Percentiles rank a stretch among this genome's conserved stretches.
Evolutionary conservation across 2,888 invertebrate species (phyloP).

Genomic region (Hylaea fasciaria): DNA sequence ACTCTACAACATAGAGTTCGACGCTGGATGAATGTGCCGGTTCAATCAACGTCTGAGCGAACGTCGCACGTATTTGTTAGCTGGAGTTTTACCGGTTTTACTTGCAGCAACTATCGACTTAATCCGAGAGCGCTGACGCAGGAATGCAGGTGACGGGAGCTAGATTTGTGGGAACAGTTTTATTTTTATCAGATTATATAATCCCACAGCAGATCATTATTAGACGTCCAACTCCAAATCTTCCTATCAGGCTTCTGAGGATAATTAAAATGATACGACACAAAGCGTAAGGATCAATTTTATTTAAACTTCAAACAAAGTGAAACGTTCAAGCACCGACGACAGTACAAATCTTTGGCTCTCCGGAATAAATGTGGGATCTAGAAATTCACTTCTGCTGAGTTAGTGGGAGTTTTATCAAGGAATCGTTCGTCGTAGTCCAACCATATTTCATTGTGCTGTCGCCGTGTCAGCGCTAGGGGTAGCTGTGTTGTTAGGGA

Average conservation of each 20-base stretch:
- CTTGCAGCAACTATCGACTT: constrained; percentile 1
- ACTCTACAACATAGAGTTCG: constrained; percentile 46
- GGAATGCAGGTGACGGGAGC: constrained; percentile 1
- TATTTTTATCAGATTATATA: too few relatives aligned
- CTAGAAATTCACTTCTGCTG: constrained; percentile 21
- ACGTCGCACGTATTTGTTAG: constrained; percentile 62
- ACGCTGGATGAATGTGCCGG: constrained; percentile 60
- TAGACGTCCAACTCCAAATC: too few relatives aligned
- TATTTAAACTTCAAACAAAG: constrained; percentile 17
- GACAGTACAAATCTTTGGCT: constrained; percentile 23
- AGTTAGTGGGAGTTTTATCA: constrained; percentile 24
- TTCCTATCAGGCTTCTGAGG: too few relatives aligned
- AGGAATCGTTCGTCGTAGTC: constrained; percentile 26
- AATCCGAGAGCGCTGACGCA: background rate
- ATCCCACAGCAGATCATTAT: too few relatives aligned
- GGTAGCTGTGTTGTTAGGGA: background rate
- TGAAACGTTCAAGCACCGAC: constrained; percentile 26
- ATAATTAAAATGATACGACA: too few relatives aligned
- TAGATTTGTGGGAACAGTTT: background rate
- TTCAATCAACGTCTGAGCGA: constrained; percentile 67
- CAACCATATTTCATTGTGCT: constrained; percentile 34
- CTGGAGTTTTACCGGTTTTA: constrained; percentile 48
- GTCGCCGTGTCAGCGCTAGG: constrained; percentile 23
- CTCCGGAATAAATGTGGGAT: constrained; percentile 23
- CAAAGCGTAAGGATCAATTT: constrained; percentile 19